phyloP scores from a whole-genome alignment of 2,113 vertebrate species.

The Pterocles orientalis region DNA sequence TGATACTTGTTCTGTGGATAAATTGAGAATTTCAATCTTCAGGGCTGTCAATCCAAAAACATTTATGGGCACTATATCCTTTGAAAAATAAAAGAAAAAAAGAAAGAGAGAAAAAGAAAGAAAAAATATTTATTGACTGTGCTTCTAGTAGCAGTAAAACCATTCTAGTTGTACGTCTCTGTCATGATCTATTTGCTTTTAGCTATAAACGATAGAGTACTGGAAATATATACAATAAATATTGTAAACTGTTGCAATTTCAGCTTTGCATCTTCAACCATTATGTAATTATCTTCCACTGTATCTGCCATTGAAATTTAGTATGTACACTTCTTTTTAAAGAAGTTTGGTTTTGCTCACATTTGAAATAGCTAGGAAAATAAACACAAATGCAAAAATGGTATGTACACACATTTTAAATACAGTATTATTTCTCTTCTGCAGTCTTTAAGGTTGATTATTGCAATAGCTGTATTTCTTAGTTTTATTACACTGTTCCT shows the following conservation, averaged over 20 bases:
- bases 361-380: not conserved
- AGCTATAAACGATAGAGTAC: not conserved
- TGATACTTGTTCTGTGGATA: not conserved
- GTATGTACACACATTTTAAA: not conserved
- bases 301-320: not conserved
- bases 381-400: not conserved
- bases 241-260: not conserved
- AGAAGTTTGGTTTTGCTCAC: not conserved
- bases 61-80: not conserved
- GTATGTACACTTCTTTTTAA: not conserved
- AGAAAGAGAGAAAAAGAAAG: not conserved
- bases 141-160: not conserved
- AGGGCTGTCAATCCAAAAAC: slow-evolving; percentile 25
- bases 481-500: not conserved
- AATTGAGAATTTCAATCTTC: slow-evolving; percentile 56
- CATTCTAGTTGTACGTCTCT: not conserved
- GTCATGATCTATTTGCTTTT: not conserved
- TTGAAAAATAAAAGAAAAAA: not conserved
- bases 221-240: not conserved
- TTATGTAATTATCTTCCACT: not conserved
- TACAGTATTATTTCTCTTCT: not conserved
- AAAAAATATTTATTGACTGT: not conserved
- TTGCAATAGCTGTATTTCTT: not conserved
- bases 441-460: not conserved
- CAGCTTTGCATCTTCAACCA: not conserved